Evolutionary conservation across 2,113 vertebrate genomes (phyloP), one percentile per base, ranked within the genome.

Genomic region (Ochotona curzoniae): DNA sequence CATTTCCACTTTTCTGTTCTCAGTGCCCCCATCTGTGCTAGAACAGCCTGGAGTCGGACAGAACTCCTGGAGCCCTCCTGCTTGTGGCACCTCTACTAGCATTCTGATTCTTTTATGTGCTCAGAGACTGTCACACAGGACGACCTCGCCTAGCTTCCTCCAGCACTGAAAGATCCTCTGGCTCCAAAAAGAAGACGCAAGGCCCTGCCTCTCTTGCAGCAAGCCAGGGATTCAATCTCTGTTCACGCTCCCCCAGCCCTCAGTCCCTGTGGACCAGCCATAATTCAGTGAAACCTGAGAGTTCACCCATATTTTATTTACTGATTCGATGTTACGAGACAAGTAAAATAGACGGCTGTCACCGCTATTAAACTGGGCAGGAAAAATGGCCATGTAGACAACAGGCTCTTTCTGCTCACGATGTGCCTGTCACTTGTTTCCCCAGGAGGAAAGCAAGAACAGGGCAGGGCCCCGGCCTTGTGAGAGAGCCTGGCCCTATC

Each of bases 231-330:
- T 89, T 90, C 66, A 80, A 87, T 86, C 61, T 90, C 78, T 91
- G 82, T 88, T 51, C 73, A 57, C 66, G 47, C 23, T 74, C 25
- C 91, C 81, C 96, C 94, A 83, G 96, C 91, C 89, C 96, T 94
- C 92, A 21, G 78, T 94, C 95, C 97, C 97, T 30, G 89, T 9
- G 96, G 97, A 88, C 93, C 88, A 96, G 96, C 67, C 94, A 13
- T 97, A 97, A 97, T 96, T 98, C 97, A 96, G 96, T 96, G 96
- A 96, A 97, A 97, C 97, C 92, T 96, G 97, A 91, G 90, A 95
- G 96, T 97, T 97, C 71, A 7, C 98, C 93, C 97, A 96, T 98
- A 96, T 97, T 98, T 98, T 98, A 98, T 98, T 98, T 98, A 98
- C 97, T 97, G 97, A 78, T 96, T 94, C 87, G 49, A 97, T 97